phyloP scores from a whole-genome alignment of 2,797 vertebrate species.

The Discoglossus pictus region DNA sequence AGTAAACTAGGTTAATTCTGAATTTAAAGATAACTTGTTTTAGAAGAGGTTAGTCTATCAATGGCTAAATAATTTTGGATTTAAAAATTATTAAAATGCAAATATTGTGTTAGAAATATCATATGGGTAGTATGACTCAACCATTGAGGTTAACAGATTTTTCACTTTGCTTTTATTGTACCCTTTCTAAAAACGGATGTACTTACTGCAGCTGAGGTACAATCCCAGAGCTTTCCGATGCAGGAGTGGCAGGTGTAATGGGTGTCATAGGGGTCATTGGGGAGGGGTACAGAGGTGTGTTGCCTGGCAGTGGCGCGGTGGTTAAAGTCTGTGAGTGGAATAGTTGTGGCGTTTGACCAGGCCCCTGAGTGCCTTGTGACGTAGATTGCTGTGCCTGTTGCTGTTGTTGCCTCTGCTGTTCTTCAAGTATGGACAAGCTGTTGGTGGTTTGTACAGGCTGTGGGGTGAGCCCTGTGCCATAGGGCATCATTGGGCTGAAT shows the following conservation, averaged over 20 bases:
- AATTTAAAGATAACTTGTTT: too few relatives aligned
- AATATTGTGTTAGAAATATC: too few relatives aligned
- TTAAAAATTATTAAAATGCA: too few relatives aligned
- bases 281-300: conserved; percentile 85
- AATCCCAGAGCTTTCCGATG: conserved; percentile 96
- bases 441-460: conserved; percentile 94
- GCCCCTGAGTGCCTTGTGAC: conserved; percentile 77
- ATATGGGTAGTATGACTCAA: too few relatives aligned
- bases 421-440: conserved; percentile 90
- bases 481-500: conserved; percentile 98
- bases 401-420: conserved; percentile 89
- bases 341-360: conserved; percentile 90
- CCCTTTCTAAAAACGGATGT: neutral
- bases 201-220: conserved; percentile 96
- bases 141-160: too few relatives aligned
- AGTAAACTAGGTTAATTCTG: too few relatives aligned
- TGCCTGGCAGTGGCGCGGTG: conserved; percentile 92
- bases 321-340: conserved; percentile 92
- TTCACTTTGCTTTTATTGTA: too few relatives aligned
- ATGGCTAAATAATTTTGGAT: too few relatives aligned
- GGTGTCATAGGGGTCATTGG: conserved; percentile 96
- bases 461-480: conserved; percentile 93
- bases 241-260: conserved; percentile 91
- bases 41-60: too few relatives aligned
- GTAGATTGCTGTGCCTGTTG: conserved; percentile 70